Evolutionary conservation across 2,888 invertebrate genomes (phyloP), one percentile per base, ranked within the genome.

Genomic region (Pandemis cinnamomeana): DNA sequence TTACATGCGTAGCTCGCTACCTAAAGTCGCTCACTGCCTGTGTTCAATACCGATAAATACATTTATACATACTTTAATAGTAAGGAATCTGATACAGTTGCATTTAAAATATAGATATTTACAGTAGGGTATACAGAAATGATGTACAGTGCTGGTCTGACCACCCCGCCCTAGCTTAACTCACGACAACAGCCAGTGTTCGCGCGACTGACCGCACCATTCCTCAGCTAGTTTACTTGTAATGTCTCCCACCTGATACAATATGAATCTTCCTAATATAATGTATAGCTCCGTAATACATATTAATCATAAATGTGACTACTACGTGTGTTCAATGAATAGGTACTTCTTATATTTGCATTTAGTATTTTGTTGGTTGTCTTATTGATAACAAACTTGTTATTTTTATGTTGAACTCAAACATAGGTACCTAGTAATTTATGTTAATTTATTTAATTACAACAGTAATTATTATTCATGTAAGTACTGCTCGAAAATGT

Each of bases 361-460:
- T 73, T 73, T 73, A 73, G 60, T 69, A 67, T 71, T 70, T 74
- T 62, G 70, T 61, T 74, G 67, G 61, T 69, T 67, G 55, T 71
- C 67, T 46, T 64, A 68, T 55, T 73, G 69, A 71, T 70, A 60
- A 74, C 67, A 61, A 53, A 70, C 64, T 67, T 74, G 74, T 74
- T 74, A 55, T 62, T 70, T 66, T 74, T 74, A 71, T 71, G 74
- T 71, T 74, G 53, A 74, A 70, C 74, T 74, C 74, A 74, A 61
- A 71, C 74, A 42, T 74, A 74, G 70, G 74, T 71, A 74, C 61
- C 74, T 71, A 72, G 72, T 74, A 70, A 74, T 62, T 74, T 74
- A 70, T 71, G 74, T 71, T 60, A 60, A 64, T 60, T 27, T 74
- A 71, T 67, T 74, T 71, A 74, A 74, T 74, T 66, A 71, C 69